These are phyloP conservation scores for Stercorarius parasiticus DNA, from an alignment of 2,113 vertebrate genomes.

Conservation along the genomic window DNA sequence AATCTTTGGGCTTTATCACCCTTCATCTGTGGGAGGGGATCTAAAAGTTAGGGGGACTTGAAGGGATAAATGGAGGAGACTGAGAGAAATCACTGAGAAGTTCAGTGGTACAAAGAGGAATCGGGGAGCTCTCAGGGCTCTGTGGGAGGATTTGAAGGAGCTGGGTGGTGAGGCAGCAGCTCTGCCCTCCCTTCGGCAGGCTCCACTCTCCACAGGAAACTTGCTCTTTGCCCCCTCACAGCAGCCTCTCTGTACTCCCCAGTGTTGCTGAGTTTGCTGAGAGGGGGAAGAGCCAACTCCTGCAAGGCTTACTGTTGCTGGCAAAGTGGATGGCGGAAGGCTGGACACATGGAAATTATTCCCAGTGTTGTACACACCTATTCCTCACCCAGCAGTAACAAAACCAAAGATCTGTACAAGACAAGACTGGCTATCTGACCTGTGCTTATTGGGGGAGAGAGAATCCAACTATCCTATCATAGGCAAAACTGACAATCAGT, in stretches of 20 bases:
- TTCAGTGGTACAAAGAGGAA: neutral
- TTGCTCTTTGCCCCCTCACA: neutral
- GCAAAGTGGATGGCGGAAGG: neutral
- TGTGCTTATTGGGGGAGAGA: fast-evolving
- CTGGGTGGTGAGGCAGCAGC: neutral
- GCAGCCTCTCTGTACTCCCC: neutral
- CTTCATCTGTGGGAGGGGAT: neutral
- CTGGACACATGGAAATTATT: neutral
- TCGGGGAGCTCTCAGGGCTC: neutral
- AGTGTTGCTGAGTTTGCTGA: neutral
- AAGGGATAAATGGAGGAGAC: neutral
- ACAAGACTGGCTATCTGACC: neutral
- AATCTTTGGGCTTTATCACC: neutral
- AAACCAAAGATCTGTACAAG: neutral
- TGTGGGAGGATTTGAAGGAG: neutral
- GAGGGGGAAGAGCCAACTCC: neutral
- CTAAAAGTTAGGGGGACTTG: neutral
- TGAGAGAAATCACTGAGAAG: neutral
- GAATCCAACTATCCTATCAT: neutral
- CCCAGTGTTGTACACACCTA: neutral
- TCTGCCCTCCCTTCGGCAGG: neutral
- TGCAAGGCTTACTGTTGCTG: neutral
- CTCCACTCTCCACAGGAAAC: neutral
- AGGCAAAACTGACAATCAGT: neutral
- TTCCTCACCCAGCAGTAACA: neutral